phyloP scores from a whole-genome alignment of 1,140 invertebrate genomes.

The Hesperophylax magnus region DNA sequence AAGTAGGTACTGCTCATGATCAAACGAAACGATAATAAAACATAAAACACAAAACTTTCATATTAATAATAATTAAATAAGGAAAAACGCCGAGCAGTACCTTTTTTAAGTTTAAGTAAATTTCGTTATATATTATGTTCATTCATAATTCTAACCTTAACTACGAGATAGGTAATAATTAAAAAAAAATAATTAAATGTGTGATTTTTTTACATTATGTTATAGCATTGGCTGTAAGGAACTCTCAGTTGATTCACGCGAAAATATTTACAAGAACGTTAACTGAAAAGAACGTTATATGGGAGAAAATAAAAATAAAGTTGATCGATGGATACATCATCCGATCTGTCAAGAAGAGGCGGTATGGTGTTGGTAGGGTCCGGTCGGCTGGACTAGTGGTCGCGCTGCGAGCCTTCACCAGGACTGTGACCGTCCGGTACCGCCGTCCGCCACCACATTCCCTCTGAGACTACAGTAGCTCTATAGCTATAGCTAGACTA shows the following conservation, averaged over 20 bases:
- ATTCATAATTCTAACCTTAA: neutral
- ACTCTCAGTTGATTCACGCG: neutral
- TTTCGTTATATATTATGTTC: neutral
- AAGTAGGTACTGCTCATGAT: too few species aligned
- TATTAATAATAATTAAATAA: too few species aligned
- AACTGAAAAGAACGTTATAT: neutral
- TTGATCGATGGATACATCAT: neutral
- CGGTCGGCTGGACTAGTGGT: too few species aligned
- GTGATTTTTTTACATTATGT: neutral
- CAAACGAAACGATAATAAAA: neutral
- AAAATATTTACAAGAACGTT: slow-evolving; percentile 7
- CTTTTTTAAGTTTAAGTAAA: too few species aligned
- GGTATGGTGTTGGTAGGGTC: neutral
- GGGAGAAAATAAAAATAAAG: neutral
- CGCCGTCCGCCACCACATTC: too few species aligned
- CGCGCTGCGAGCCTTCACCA: too few species aligned
- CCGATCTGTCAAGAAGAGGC: neutral
- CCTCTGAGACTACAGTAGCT: neutral
- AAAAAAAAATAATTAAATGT: neutral
- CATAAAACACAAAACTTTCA: neutral
- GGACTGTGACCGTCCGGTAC: too few species aligned
- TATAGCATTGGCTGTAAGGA: slow-evolving; percentile 7
- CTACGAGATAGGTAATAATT: neutral
- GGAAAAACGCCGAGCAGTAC: too few species aligned
- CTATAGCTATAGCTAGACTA: neutral